Percentiles rank a stretch among this genome's conserved stretches.
phyloP scores from a whole-genome alignment of 2,888 invertebrate species.

The Hyles lineata region DNA sequence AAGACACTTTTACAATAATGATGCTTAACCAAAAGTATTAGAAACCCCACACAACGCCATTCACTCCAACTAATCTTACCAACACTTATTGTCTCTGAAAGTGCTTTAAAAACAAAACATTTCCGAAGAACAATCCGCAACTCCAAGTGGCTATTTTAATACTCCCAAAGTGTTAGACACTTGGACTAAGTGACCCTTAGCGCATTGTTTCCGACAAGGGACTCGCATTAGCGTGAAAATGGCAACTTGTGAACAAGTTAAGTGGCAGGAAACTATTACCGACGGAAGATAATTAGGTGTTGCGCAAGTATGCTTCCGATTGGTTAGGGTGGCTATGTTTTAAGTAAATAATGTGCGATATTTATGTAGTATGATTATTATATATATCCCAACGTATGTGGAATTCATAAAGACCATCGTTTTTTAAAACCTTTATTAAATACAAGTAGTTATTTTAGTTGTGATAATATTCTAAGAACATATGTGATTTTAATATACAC shows the following conservation, averaged over 20 bases:
- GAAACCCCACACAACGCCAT: background rate
- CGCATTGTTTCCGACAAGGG: constrained; percentile 49
- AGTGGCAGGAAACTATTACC: constrained; percentile 73
- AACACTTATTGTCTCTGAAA: no score
- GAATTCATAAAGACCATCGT: no score
- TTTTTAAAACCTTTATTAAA: no score
- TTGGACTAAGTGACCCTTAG: constrained; percentile 39
- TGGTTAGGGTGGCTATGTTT: constrained; percentile 54
- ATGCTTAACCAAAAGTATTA: background rate
- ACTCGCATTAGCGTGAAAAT: constrained; percentile 53
- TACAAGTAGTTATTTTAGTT: no score
- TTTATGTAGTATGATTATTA: background rate
- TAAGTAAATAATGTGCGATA: constrained; percentile 24
- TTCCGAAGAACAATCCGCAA: constrained; percentile 3
- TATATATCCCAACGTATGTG: no score
- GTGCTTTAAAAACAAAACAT: background rate
- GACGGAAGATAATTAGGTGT: constrained; percentile 68
- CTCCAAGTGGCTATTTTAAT: constrained; percentile 39
- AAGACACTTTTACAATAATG: no score
- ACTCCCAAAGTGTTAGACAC: constrained; percentile 30
- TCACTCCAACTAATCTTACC: no score
- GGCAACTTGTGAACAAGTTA: constrained; percentile 50
- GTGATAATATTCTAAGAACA: no score
- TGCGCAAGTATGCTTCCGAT: constrained; percentile 75
- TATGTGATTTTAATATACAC: no score